Base-by-base conservation (phyloP, 1,140 invertebrate genomes). In the Pemphigus obesinymphae region DNA sequence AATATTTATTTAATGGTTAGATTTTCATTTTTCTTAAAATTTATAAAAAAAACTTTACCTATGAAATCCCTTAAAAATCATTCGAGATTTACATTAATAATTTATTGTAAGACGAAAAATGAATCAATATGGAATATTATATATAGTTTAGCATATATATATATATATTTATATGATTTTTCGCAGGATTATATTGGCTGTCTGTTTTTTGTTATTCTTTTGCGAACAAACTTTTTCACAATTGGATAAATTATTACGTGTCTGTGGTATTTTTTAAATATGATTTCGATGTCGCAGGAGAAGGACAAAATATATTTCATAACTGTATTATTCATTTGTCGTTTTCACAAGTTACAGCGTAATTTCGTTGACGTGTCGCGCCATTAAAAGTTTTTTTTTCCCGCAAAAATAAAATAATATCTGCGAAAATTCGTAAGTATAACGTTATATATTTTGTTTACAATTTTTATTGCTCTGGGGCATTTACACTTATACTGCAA, bases 311-410 rank as follows among this genome's bases (percentile, higher is more conserved):
- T n/a, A 66, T 66, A 66, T 37, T 66, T 66, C 20, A 6, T 37
- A 66, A 66, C 63, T 37, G 34, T 66, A 37, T 66, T 66, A 37
- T 66, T 37, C 63, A 66, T 66, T 66, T 17, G 31, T 31, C 17
- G 29, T 66, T 66, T 37, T 34, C 7, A 31, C 31, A 66, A 66
- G 63, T 37, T 40, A 37, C n/a, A 37, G n/a, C 61, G 61, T n/a
- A 66, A 66, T 37, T 40, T 70, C 66, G 37, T 40, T 43, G 20
- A 70, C 40, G 37, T n/a, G n/a, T n/a, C 17, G 23, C n/a, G 26
- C 37, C 37, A 68, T 68, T 45, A 70, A 70, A 70, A 70, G n/a
- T 70, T 70, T 70, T n/a, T n/a, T n/a, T n/a, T n/a, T n/a, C 31
- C 17, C 15, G 13, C 37, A n/a, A 26, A 70, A 23, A 45, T 70